Evolutionary conservation across 2,888 invertebrate genomes (phyloP).

Genomic region (Athrips mouffetella): DNA sequence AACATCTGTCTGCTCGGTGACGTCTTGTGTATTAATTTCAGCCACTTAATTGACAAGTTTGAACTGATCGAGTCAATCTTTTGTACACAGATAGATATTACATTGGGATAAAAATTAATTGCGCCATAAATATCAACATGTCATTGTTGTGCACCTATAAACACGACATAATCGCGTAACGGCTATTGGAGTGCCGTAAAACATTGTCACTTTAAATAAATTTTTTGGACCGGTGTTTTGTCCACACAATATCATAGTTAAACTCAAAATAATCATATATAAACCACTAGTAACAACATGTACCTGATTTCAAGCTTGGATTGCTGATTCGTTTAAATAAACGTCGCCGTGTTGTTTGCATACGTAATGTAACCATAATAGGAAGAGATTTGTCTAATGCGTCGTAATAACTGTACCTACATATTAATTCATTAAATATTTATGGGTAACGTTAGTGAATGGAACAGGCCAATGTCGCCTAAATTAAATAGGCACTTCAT

Average conservation of each 20-base stretch:
- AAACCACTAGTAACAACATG: neutral
- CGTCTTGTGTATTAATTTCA: slow-evolving; percentile 31
- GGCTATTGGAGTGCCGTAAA: too few relatives aligned
- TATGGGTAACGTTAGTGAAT: slow-evolving; percentile 16
- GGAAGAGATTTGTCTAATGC: slow-evolving; percentile 20
- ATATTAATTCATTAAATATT: slow-evolving; percentile 18
- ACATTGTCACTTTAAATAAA: too few relatives aligned
- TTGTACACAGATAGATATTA: too few relatives aligned
- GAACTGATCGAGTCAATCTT: slow-evolving; percentile 11
- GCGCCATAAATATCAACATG: neutral
- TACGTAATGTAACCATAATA: slow-evolving; percentile 15
- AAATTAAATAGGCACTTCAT: neutral
- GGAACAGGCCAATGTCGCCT: slow-evolving; percentile 14
- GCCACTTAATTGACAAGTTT: slow-evolving; percentile 15
- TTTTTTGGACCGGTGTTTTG: too few relatives aligned
- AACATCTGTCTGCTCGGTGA: slow-evolving; percentile 50
- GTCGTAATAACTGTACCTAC: slow-evolving; percentile 19
- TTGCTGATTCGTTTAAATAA: slow-evolving; percentile 11
- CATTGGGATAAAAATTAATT: slow-evolving; percentile 6
- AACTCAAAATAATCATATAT: neutral
- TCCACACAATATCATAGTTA: neutral
- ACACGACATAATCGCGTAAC: too few relatives aligned
- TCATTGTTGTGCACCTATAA: neutral
- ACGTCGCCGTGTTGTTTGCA: slow-evolving; percentile 11
- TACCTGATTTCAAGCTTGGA: slow-evolving; percentile 13